A percentile compares a stretch with the other conserved stretches of the same genome.
These are phyloP conservation scores for Lumbricus terrestris DNA, from an alignment of 2,888 invertebrate species.

Conservation along the genomic window DNA sequence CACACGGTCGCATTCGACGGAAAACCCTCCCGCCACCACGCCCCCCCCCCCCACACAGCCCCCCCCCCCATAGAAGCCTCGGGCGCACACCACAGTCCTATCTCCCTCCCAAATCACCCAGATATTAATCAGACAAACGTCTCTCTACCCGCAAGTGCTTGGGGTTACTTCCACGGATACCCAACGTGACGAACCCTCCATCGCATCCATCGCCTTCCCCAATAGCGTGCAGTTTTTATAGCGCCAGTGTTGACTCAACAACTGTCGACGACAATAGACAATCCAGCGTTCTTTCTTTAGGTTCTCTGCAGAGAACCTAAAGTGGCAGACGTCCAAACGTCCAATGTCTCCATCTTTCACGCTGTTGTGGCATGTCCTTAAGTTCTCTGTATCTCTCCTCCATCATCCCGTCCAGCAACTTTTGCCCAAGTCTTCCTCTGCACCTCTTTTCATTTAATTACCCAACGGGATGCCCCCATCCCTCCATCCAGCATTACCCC, in stretches of 20 bases:
- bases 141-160: neutral
- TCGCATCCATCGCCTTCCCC: neutral
- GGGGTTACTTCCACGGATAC: neutral
- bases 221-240: neutral
- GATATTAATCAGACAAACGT: neutral
- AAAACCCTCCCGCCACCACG: neutral
- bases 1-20: neutral
- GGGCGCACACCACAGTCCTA: neutral
- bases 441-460: no score
- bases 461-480: no score
- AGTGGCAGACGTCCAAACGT: no score
- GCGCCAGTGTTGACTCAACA: neutral
- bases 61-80: neutral
- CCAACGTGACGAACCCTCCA: neutral
- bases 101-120: neutral
- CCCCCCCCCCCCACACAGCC: neutral
- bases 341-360: no score
- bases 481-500: neutral
- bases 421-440: no score
- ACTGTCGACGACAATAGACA: neutral
- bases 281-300: no score
- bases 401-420: no score
- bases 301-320: no score
- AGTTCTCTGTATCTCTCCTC: no score
- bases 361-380: no score